Base-by-base conservation (phyloP, 2,888 invertebrate genomes). In the Metopia argyrocephala region DNA sequence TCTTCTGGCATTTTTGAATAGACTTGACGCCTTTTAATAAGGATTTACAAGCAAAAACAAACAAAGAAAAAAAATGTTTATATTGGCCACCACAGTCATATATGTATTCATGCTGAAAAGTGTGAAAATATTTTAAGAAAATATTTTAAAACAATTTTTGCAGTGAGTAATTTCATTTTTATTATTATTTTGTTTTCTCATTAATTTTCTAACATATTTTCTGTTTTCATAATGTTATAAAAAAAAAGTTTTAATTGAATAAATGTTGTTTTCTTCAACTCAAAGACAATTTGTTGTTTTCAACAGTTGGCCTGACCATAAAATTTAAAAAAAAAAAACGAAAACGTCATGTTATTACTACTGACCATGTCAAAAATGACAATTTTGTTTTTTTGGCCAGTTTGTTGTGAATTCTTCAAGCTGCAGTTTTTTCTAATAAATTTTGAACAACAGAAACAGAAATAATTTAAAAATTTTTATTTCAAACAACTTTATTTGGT, bases 401-500 rank as follows among this genome's bases (percentile, higher is more conserved):
- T 12, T 38, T 38, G 38, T 38, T 9, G 38, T 15, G 38, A 38
- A 12, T 38, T 38, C 38, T 38, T 38, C 38, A 38, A 38, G 15
- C 12, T 38, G 38, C 12, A 38, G 12, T 38, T 38, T 38, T 38
- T 38, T 15, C 38, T 38, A 38, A 38, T 38, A 38, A 38, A 15
- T 12, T 7, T 31, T 3, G 9, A 12, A 38, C 15, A 15, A 15
- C 12, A 38, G 38, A 15, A 9, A 38, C 9, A 38, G 15, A 38
- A 38, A 15, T 9, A 27, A 56, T 27, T 27, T 56, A 27, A 38
- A 12, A 2, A 38, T 12, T 38, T 38, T 38, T 38, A n/a, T 15
- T 38, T 25, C 31, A 20, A 76, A 69, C 69, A 69, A 80, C 76
- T 80, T 80, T 80, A 80, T 80, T 80, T 80, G 80, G 69, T 48